A percentile compares a stretch with the other conserved stretches of the same genome.
These are phyloP conservation scores for Elysia crispata DNA, from an alignment of 2,888 invertebrate species.

Conservation along the genomic window DNA sequence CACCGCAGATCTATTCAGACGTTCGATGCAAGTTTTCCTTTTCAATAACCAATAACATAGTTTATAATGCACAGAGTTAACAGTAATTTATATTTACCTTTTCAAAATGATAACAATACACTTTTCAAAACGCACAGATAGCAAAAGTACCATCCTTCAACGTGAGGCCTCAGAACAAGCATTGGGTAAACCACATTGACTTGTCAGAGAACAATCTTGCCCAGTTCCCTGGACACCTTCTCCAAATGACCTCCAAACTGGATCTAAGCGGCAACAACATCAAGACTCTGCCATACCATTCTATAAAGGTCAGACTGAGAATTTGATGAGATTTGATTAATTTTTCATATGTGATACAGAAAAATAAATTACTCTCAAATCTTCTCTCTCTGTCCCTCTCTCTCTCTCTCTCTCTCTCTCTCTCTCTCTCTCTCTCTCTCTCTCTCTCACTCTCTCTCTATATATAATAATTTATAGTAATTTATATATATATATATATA, in stretches of 20 bases:
- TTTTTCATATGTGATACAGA: no score
- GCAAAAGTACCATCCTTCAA: conserved; percentile 67
- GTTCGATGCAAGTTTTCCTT: no score
- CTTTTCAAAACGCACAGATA: conserved; percentile 33
- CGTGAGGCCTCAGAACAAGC: conserved; percentile 63
- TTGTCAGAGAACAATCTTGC: conserved; percentile 72
- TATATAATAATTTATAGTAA: no score
- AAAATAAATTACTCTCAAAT: no score
- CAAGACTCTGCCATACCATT: conserved; percentile 63
- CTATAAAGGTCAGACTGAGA: conserved; percentile 59
- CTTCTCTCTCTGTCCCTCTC: no score
- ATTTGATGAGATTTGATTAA: neutral
- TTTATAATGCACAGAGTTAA: no score
- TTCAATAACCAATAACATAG: no score
- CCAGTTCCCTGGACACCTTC: conserved; percentile 74
- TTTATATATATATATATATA: no score
- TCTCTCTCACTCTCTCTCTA: no score
- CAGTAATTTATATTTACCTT: no score
- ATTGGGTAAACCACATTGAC: conserved; percentile 68
- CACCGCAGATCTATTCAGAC: no score
- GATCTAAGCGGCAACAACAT: conserved; percentile 73
- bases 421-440: conserved; percentile 9
- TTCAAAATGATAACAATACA: no score
- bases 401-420: conserved; percentile 9
- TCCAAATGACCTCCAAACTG: conserved; percentile 69